Percentiles rank a stretch among this genome's conserved stretches.
These are phyloP conservation scores for Aphis craccivora DNA, from an alignment of 1,140 invertebrate genomes.

Conservation along the genomic window DNA sequence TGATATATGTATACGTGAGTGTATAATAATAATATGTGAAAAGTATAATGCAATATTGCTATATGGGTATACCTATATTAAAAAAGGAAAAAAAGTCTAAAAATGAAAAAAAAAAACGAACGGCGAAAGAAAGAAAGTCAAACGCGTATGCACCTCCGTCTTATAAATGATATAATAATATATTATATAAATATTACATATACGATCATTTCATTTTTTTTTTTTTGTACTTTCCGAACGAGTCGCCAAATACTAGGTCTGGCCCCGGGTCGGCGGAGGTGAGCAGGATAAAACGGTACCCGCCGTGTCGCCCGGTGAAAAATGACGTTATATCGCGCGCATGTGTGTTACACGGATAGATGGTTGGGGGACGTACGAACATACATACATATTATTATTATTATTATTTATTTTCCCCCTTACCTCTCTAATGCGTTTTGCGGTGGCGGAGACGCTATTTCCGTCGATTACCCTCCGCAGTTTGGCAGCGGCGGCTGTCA, in stretches of 20 bases:
- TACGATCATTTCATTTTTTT: neutral
- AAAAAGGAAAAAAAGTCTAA: neutral
- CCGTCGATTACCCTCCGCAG: constrained; percentile 45
- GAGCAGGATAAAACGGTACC: neutral
- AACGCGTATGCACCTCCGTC: neutral
- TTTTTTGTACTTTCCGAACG: neutral
- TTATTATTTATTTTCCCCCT: constrained; percentile 31
- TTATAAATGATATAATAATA: neutral
- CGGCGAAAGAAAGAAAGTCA: neutral
- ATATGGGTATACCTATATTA: neutral
- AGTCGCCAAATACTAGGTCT: constrained; percentile 19
- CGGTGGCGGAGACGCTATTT: constrained; percentile 28
- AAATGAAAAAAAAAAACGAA: neutral
- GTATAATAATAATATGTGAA: neutral
- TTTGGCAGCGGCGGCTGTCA: neutral
- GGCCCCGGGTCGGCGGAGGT: neutral
- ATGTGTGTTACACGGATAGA: too few species aligned
- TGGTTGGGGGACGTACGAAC: neutral
- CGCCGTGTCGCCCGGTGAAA: neutral
- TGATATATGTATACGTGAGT: neutral
- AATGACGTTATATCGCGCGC: constrained; percentile 31
- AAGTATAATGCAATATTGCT: neutral
- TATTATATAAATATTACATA: neutral
- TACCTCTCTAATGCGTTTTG: constrained; percentile 30
- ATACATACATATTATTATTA: neutral